Evolutionary conservation across 2,797 vertebrate species (phyloP), one percentile per base, ranked within the genome.

Genomic region (Lithobates sylvaticus): DNA sequence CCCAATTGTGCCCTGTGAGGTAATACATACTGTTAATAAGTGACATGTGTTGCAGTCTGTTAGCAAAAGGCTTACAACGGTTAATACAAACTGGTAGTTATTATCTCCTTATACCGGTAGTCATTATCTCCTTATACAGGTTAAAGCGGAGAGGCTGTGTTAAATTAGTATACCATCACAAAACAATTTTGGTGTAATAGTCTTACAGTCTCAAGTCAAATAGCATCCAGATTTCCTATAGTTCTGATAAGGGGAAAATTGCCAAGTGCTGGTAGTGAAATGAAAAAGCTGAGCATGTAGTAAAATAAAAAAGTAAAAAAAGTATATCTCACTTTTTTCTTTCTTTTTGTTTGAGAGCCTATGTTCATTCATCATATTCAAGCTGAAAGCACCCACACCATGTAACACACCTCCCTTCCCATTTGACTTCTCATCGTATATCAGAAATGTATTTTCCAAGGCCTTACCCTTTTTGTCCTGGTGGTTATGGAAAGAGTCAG

Each of bases 401-500:
- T 79, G 83, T 12, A 83, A 80, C 70, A 80, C 23, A 87, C 90
- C 86, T 72, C 89, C 89, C 91, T 90, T 84, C 85, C 91, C 90
- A 78, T 81, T 75, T 75, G 70, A 80, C 29, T 23, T 80, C 64
- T 79, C 16, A 80, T 36, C 10, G 23, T 70, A 76, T 29, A 84
- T 90, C 89, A 93, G 92, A 91, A 36, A 79, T 89, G 84, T 85
- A 90, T 91, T 95, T 97, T 98, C 97, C 97, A 97, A 99, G 98
- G 97, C 98, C 95, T 99, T 99, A 99, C 98, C 98, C 95, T 97
- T 97, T 94, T 96, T 96, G 95, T 98, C 97, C 89, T 97, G 97
- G 93, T 97, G 97, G 93, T 96, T 97, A 96, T 97, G 96, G 93
- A 97, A 97, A 92, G 98, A 96, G 92, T 97, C 96, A 76, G 97